Evolutionary conservation across 2,888 invertebrate genomes (phyloP), one percentile per base, ranked within the genome.

Genomic region (Ectemnius lituratus): DNA sequence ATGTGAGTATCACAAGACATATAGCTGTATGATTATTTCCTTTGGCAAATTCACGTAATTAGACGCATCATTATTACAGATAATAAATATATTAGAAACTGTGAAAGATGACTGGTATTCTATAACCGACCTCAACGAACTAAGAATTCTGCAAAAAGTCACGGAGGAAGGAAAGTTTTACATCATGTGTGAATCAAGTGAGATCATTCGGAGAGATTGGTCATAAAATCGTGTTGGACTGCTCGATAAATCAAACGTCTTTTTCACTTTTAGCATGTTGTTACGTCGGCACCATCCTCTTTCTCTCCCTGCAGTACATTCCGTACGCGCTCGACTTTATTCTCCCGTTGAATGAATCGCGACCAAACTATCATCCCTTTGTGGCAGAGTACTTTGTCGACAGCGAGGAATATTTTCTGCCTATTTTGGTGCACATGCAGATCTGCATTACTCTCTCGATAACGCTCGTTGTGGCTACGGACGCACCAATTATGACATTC

Each of bases 311-410:
- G n/a, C 18, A 23, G 0, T 18, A 67, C 14, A 11, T 70, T n/a
- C 70, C 67, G 1, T 18, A 37, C 57, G 14, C 16, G 28, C 20
- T 70, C 4, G 67, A 70, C 20, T 4, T 57, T 11, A 8, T 70
- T 0, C 56, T 16, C 20, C 70, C 70, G 0, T 66, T 70, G 11
- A 70, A 70, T 14, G 28, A 56, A 52, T 70, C 70, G 1, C 67
- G 70, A 13, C 45, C 67, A 3, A 13, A 60, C 8, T 0, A 45
- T n/a, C 14, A 23, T 2, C 56, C 67, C 2, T 65, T 49, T 59
- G 23, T 45, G 16, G 27, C 27, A 8, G 60, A 67, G 11, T 70
- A 70, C 18, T 70, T 70, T 14, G 70, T 70, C 11, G 70, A 70
- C 20, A 11, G 2, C n/a, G 16, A 52, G 0, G 23, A 70, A 46